Evolutionary conservation across 53 echinoderm and acorn worm species (phyloP).

Genomic region (Pentamera pediparva): DNA sequence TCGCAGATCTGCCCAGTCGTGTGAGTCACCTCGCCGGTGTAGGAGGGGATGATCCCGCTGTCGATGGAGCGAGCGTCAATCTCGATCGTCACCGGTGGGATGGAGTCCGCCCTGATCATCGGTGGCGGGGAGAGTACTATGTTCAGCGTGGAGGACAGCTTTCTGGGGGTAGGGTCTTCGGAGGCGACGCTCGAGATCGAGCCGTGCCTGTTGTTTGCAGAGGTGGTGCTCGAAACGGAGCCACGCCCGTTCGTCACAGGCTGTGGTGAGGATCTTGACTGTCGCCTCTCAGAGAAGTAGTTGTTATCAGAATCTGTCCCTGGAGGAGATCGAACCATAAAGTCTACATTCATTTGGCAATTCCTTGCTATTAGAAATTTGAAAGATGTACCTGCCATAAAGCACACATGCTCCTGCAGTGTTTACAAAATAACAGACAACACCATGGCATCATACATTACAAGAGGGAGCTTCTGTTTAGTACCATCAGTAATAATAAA

Average conservation of each 20-base stretch:
- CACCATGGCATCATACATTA: too few species aligned
- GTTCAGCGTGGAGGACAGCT: constrained; percentile 20
- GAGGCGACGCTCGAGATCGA: not conserved
- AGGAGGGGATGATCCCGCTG: not conserved
- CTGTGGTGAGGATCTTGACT: too few species aligned
- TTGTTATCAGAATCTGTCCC: constrained; percentile 24
- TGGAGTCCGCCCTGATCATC: not conserved
- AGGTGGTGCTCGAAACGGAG: not conserved
- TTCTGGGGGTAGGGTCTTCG: not conserved
- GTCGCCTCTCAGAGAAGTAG: constrained; percentile 13
- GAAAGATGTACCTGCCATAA: not conserved
- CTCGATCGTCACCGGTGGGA: constrained; percentile 10
- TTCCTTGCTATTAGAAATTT: not conserved
- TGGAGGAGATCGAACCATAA: not conserved
- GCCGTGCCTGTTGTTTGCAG: not conserved
- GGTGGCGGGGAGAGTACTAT: constrained; percentile 10
- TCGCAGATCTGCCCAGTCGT: too few species aligned
- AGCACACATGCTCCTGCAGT: not conserved
- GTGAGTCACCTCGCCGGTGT: constrained; percentile 7
- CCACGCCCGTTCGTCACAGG: not conserved
- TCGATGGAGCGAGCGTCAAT: constrained; percentile 11
- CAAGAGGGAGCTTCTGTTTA: too few species aligned
- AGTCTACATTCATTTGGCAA: not conserved
- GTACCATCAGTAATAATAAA: too few species aligned
- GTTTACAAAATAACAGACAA: too few species aligned